A percentile compares a stretch with the other conserved stretches of the same genome.
Conservation (phyloP, 2,797 vertebrate species). For the Neomorphus geoffroyi region DNA sequence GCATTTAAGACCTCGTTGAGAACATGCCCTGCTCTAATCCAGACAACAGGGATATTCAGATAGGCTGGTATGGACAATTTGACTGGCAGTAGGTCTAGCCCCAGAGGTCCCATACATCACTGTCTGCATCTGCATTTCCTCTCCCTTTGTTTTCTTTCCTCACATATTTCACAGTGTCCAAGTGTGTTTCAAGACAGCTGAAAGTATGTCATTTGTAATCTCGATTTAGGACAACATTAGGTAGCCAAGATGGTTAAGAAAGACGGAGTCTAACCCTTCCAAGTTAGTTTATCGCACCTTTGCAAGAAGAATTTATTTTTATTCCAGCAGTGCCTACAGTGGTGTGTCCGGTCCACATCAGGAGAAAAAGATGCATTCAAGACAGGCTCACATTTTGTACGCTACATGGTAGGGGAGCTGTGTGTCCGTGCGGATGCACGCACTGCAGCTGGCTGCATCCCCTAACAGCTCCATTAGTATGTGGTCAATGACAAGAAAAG, state of each 20-base stretch:
- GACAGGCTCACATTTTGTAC: neutral
- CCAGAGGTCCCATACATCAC: neutral
- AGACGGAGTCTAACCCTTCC: neutral
- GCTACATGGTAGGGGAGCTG: neutral
- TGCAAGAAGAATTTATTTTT: neutral
- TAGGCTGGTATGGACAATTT: neutral
- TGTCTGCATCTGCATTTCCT: neutral
- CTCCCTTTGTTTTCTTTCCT: neutral
- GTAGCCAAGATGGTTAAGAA: neutral
- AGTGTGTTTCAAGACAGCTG: neutral
- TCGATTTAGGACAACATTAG: neutral
- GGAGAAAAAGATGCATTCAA: neutral
- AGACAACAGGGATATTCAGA: neutral
- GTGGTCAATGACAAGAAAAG: slow-evolving; percentile 56
- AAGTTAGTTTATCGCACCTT: neutral
- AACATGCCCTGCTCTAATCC: neutral
- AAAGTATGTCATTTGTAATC: neutral
- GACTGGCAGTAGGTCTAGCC: neutral
- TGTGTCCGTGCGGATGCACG: neutral
- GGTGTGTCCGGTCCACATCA: neutral
- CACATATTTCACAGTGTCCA: neutral
- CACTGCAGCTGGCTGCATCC: neutral
- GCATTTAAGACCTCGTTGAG: neutral
- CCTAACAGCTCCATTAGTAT: slow-evolving; percentile 19
- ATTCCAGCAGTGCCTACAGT: neutral